These are phyloP conservation scores for Gastrophysa polygoni DNA, from an alignment of 2,888 invertebrate genomes.

Conservation along the genomic window DNA sequence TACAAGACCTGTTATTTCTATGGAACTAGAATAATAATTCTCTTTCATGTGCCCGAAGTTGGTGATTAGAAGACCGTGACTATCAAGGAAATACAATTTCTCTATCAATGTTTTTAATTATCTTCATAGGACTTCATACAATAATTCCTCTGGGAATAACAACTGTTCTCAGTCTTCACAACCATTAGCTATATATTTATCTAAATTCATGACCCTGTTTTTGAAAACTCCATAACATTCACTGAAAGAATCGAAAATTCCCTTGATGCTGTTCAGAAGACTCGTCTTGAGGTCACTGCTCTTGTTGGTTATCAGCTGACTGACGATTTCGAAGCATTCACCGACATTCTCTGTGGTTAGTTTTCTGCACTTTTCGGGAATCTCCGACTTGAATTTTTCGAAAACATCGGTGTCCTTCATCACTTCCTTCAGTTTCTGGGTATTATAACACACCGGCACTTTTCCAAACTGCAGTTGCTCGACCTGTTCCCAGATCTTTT, in stretches of 20 bases:
- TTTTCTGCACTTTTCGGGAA: conserved; percentile 26
- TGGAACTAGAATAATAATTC: no score
- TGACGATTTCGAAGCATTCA: conserved; percentile 14
- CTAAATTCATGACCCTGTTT: conserved; percentile 14
- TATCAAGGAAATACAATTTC: no score
- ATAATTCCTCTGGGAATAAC: no score
- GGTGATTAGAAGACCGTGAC: no score
- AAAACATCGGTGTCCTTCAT: conserved; percentile 2
- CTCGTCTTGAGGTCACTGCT: conserved; percentile 4
- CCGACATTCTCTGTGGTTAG: conserved; percentile 13
- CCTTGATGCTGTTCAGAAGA: conserved; percentile 17
- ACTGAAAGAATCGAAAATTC: not conserved
- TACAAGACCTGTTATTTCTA: no score
- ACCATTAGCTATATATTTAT: conserved; percentile 20
- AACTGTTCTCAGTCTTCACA: not conserved
- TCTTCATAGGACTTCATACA: not conserved
- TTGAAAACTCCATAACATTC: conserved; percentile 11
- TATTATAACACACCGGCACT: conserved; percentile 16
- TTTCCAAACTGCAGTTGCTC: conserved; percentile 4
- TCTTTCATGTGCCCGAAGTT: no score
- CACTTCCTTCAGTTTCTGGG: conserved; percentile 9
- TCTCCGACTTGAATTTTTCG: not conserved
- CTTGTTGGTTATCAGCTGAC: not conserved
- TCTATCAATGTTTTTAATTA: no score
- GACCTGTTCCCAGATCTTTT: conserved; percentile 23